Evolutionary conservation across 2,888 invertebrate genomes (phyloP), one percentile per base, ranked within the genome.

Genomic region (Diploptera punctata): DNA sequence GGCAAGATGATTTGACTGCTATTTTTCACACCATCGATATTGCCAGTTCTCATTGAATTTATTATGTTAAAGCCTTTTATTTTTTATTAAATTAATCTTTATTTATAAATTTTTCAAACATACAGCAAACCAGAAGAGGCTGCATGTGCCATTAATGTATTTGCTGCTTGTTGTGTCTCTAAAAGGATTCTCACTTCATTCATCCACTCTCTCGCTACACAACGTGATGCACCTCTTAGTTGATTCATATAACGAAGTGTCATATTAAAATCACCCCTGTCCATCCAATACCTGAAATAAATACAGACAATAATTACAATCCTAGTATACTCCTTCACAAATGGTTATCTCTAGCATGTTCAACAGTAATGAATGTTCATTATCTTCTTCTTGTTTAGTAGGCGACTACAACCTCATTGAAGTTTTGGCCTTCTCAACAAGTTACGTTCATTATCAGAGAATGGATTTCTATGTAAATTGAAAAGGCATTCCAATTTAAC

Each of bases 111-210:
- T 43, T 19, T 61, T 68, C 54, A 74, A 70, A 67, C 81, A 80
- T 86, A 86, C 78, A 85, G 81, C 69, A 92, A 83, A 29, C 90
- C 91, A 76, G 91, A 87, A 1, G 95, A 92, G 0, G 93, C 91
- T 3, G 97, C 96, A 81, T 97, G 94, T 0, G 97, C 94, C 81
- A 97, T 87, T 31, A 99, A 85, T 0, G 94, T 93, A 79, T 94
- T 91, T 10, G 97, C 94, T 13, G 96, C 96, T 82, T 97, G 97
- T 80, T 93, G 89, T 10, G 95, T 93, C 84, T 98, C 98, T 76
- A 98, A 84, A 76, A 94, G 88, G 67, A 93, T 87, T 70, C 91
- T 88, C 0, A 95, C 90, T 78, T 95, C 96, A 71, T 91, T 88
- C 81, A 95, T 89, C 98, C 98, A 99, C 76, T 94, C 92, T 52